Percentiles rank a stretch among this genome's conserved stretches.
These are phyloP conservation scores for Himantopus leucocephalus DNA, from an alignment of 2,113 vertebrate genomes.

Conservation along the genomic window DNA sequence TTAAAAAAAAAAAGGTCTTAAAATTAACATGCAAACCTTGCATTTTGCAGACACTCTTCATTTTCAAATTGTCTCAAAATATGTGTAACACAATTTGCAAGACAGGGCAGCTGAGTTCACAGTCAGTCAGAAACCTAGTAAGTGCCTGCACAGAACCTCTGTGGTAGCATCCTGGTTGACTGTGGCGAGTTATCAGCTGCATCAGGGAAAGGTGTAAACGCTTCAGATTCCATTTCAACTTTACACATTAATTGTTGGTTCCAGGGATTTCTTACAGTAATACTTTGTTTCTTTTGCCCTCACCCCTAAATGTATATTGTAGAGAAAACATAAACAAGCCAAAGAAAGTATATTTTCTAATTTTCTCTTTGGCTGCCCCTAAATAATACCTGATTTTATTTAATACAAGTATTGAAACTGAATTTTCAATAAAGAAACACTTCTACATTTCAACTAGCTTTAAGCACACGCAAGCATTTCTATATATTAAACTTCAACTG, in stretches of 20 bases:
- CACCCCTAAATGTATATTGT: accelerated
- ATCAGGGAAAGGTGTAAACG: not conserved
- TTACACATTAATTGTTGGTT: not conserved
- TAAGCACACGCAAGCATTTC: not conserved
- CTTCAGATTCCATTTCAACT: not conserved
- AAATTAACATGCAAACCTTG: not conserved
- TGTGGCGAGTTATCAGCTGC: not conserved
- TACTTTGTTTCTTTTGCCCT: not conserved
- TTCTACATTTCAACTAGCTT: not conserved
- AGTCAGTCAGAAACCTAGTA: not conserved
- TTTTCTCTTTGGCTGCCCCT: not conserved
- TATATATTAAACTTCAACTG: not conserved
- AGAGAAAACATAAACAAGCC: not conserved
- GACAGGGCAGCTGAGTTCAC: not conserved
- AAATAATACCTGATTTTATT: not conserved
- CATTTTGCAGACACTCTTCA: not conserved
- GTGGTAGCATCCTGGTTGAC: not conserved
- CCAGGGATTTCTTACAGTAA: not conserved
- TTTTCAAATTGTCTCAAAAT: not conserved
- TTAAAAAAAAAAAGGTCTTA: not conserved
- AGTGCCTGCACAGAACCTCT: not conserved
- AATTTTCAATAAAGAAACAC: not conserved
- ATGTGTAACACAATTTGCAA: not conserved
- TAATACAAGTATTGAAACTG: not conserved
- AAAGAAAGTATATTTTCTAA: not conserved